These are phyloP conservation scores for Ips typographus DNA, from an alignment of 1,140 invertebrate species.

Conservation along the genomic window DNA sequence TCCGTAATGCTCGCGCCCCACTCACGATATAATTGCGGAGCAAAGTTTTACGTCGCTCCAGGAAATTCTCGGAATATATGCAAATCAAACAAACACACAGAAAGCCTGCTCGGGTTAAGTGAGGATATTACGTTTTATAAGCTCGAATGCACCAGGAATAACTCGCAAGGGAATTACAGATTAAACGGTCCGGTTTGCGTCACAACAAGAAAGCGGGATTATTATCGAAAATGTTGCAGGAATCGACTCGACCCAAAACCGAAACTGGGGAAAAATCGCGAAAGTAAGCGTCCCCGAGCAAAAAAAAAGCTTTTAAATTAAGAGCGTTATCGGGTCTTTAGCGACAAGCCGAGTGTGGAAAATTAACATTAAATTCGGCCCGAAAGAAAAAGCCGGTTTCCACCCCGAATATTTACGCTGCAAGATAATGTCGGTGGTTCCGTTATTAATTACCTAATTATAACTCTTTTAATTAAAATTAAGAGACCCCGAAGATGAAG, in stretches of 20 bases:
- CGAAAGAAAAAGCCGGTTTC: conserved; percentile 27
- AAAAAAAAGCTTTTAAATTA: conserved; percentile 36
- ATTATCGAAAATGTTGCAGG: neutral
- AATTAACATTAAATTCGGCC: conserved; percentile 30
- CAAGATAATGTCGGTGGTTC: conserved; percentile 40
- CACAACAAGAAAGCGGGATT: neutral
- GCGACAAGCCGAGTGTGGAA: conserved; percentile 35
- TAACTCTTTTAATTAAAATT: conserved; percentile 40
- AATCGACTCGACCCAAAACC: neutral
- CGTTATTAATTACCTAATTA: conserved; percentile 46
- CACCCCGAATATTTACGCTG: conserved; percentile 33
- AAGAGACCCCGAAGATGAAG: neutral
- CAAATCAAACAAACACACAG: conserved; percentile 32
- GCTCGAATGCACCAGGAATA: conserved; percentile 25
- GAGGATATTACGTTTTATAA: conserved; percentile 34
- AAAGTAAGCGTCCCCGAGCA: neutral
- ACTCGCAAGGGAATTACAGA: conserved; percentile 15
- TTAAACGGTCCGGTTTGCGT: neutral
- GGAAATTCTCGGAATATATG: conserved; percentile 35
- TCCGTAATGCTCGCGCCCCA: conserved; percentile 25
- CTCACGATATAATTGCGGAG: conserved; percentile 35
- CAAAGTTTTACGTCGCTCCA: conserved; percentile 31
- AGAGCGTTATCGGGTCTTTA: conserved; percentile 34
- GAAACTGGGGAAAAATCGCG: neutral
- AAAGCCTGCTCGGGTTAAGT: conserved; percentile 27